These are phyloP conservation scores for Maccullochella peelii DNA, from an alignment of 2,113 vertebrate species.

Conservation along the genomic window DNA sequence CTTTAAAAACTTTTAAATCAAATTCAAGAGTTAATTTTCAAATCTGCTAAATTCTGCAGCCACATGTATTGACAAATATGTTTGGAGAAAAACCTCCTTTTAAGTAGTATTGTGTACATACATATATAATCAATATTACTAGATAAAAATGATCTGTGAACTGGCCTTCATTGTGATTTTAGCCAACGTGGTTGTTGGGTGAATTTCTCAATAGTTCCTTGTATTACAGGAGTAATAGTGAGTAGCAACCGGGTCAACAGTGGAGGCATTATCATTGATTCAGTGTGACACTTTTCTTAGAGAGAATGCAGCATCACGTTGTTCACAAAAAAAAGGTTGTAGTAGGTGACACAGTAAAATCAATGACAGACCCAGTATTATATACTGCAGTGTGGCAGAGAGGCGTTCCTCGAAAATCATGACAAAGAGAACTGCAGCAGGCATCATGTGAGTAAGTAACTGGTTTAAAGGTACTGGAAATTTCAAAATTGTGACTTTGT, in stretches of 20 bases:
- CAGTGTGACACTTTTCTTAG: background rate
- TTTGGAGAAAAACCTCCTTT: no score
- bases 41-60: no score
- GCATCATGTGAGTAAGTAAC: background rate
- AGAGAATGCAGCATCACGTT: constrained; percentile 11
- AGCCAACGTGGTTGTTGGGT: background rate
- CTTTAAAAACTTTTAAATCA: no score
- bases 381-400: background rate
- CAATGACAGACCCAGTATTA: constrained; percentile 9
- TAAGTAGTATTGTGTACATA: no score
- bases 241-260: constrained; percentile 13
- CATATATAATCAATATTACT: background rate
- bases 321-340: constrained; percentile 18
- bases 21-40: no score
- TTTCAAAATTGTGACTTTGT: background rate
- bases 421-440: background rate
- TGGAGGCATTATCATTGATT: constrained; percentile 1
- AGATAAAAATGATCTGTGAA: background rate
- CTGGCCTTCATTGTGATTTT: background rate
- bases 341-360: constrained; percentile 1
- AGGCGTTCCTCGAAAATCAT: background rate
- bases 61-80: no score
- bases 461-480: background rate
- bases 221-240: background rate
- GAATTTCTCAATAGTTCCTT: background rate